Base-by-base conservation (phyloP, 2,797 vertebrate species). In the Leptatherina wallacei region DNA sequence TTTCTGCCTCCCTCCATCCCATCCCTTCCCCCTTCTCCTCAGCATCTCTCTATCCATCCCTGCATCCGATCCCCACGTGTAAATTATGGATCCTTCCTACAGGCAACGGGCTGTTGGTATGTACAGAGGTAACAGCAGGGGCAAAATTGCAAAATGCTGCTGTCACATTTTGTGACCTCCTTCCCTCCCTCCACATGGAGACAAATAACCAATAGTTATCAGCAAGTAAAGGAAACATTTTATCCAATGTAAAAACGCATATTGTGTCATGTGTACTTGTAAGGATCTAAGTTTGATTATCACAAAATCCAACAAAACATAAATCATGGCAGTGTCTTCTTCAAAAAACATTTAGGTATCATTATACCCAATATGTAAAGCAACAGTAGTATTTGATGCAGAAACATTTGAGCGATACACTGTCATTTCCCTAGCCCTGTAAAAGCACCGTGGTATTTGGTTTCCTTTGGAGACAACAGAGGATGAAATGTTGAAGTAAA, bases 401-500 rank as follows among this genome's bases (percentile, higher is more conserved):
- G 6, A 20, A 58, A 66, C 40, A n/a, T 51, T 24, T 71, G 61
- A 61, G 66, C 47, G 60, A 74, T 44, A 52, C 20, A 44, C 40
- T 58, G 24, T 76, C 74, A 51, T 81, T 71, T 49, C 47, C 42
- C 30, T 57, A 27, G 35, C 44, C 61, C 64, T 58, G 64, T 60
- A 75, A 85, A 70, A 10, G 61, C 65, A 44, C 35, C 1, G 12
- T 69, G 61, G 64, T 80, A 57, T 81, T 78, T 80, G 69, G 56
- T 70, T 80, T 80, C 70, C 63, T 82, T 68, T 27, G 51, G 73
- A 85, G 80, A 85, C 73, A 70, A 83, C 65, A 14, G 66, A 36
- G 84, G 73, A 81, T 74, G 71, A 86, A 83, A 84, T 81, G 71
- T 80, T 73, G 77, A 79, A 68, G 77, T 71, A 88, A 93, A 92